A percentile compares a stretch with the other conserved stretches of the same genome.
Evolutionary conservation across 2,113 vertebrate species (phyloP).

Genomic region (Stictonetta naevosa): DNA sequence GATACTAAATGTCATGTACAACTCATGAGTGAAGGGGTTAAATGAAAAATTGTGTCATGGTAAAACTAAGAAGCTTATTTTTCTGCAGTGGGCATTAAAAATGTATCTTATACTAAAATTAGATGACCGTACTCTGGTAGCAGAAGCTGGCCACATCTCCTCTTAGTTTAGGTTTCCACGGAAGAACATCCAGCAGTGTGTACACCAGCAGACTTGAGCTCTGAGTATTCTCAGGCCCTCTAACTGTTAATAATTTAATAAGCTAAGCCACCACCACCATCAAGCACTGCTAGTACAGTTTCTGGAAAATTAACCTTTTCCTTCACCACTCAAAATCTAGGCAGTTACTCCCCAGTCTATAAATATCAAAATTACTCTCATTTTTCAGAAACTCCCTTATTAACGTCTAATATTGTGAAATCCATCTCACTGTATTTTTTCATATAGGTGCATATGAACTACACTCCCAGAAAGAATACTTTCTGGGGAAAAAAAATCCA

Average conservation of each 20-base stretch:
- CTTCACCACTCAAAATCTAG: neutral
- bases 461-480: neutral
- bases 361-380: neutral
- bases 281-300: neutral
- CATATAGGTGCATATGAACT: neutral
- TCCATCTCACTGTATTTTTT: neutral
- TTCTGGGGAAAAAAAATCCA: neutral
- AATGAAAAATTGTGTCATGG: neutral
- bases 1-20: neutral
- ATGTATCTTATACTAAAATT: neutral
- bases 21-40: neutral
- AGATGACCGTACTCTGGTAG: neutral
- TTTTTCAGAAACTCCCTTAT: neutral
- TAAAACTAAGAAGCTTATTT: neutral
- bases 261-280: neutral
- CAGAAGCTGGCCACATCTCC: neutral
- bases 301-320: neutral
- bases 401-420: neutral
- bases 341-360: neutral
- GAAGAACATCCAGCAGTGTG: neutral
- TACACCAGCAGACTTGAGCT: neutral
- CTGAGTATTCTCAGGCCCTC: neutral
- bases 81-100: neutral
- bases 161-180: neutral
- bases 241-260: neutral